A percentile compares a stretch with the other conserved stretches of the same genome.
phyloP scores from a whole-genome alignment of 2,113 vertebrate species.

The Psittacus erithacus region DNA sequence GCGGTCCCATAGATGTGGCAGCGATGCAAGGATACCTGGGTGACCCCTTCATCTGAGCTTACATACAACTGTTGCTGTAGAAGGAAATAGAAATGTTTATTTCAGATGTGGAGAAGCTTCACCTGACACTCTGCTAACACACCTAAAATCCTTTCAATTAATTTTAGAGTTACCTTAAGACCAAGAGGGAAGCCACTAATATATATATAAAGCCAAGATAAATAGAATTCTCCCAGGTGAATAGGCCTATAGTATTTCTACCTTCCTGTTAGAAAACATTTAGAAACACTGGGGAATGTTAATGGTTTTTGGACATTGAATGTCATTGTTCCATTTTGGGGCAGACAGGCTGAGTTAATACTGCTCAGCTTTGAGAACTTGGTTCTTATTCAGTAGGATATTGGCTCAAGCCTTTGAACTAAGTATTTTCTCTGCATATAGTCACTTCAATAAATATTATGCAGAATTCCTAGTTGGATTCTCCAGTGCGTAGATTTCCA shows the following conservation, averaged over 20 bases:
- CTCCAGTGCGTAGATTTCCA: neutral
- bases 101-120: conserved; percentile 25
- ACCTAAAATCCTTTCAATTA: neutral
- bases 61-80: conserved; percentile 96
- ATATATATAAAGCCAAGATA: conserved; percentile 30
- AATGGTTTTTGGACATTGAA: conserved; percentile 37
- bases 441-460: conserved; percentile 24
- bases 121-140: neutral
- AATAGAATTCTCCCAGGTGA: conserved; percentile 45
- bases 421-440: conserved; percentile 11
- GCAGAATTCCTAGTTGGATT: neutral
- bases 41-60: conserved; percentile 91
- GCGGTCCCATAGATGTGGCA: conserved; percentile 93
- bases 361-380: conserved; percentile 44
- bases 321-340: conserved; percentile 33
- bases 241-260: conserved; percentile 30
- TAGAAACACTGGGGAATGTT: neutral
- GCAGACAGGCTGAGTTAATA: conserved; percentile 11
- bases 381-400: neutral
- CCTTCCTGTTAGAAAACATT: conserved; percentile 35
- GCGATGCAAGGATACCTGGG: conserved; percentile 93
- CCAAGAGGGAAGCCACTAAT: neutral
- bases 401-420: conserved; percentile 25
- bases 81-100: conserved; percentile 9
- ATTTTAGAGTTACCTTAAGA: conserved; percentile 29